Evolutionary conservation across 2,113 vertebrate species (phyloP).

Genomic region (Gallinago media): DNA sequence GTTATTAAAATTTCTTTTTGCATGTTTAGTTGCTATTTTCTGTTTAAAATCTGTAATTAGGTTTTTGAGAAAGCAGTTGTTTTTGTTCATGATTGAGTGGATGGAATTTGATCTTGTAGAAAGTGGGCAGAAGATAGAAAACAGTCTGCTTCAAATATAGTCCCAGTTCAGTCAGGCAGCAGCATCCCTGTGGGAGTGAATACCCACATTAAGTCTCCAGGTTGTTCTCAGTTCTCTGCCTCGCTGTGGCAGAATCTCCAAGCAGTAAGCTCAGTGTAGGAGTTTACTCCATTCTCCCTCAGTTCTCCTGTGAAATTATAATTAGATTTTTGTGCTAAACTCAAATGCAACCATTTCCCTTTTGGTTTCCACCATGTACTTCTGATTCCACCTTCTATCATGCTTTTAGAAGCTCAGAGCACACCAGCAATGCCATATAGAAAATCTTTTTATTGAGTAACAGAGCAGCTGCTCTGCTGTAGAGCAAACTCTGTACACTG

Average conservation of each 20-base stretch:
- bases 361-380: not conserved
- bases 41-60: not conserved
- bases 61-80: not conserved
- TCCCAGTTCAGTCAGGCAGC: conserved; percentile 35
- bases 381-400: not conserved
- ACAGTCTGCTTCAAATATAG: not conserved
- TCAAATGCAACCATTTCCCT: not conserved
- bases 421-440: not conserved
- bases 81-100: not conserved
- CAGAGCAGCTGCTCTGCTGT: not conserved
- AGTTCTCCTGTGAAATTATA: not conserved
- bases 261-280: conserved; percentile 12
- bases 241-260: not conserved
- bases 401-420: not conserved
- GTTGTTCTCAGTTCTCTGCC: conserved; percentile 2
- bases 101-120: not conserved
- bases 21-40: not conserved
- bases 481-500: not conserved
- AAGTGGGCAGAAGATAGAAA: conserved; percentile 27
- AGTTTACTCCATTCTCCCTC: conserved; percentile 26
- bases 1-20: not conserved
- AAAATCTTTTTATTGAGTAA: not conserved
- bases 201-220: not conserved
- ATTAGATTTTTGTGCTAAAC: conserved; percentile 13
- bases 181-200: conserved; percentile 38